These are phyloP conservation scores for Rhinoraja longicauda DNA, from an alignment of 2,797 vertebrate genomes.

Conservation along the genomic window DNA sequence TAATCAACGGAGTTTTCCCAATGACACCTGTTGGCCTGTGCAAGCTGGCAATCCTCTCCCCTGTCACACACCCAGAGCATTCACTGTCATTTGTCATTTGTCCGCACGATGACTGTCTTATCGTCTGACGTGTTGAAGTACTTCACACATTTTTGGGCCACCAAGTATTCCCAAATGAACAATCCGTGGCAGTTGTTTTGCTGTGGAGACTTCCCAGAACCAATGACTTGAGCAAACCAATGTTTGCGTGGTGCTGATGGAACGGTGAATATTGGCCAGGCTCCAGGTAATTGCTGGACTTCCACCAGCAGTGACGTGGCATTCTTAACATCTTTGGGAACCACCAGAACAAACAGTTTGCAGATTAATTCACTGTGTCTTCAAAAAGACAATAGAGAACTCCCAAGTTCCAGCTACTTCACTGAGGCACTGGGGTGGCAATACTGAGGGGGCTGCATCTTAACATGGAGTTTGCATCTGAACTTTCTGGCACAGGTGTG, in stretches of 20 bases:
- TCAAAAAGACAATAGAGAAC: background rate
- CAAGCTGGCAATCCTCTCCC: background rate
- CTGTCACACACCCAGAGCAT: too few relatives aligned
- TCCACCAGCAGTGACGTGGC: background rate
- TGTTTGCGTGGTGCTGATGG: background rate
- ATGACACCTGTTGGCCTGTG: background rate
- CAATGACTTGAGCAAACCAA: background rate
- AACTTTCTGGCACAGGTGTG: background rate
- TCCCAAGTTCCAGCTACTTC: background rate
- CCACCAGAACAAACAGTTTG: background rate
- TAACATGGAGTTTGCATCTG: background rate
- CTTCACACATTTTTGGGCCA: background rate
- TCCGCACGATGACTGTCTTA: background rate
- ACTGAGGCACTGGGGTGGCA: background rate
- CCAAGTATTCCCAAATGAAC: background rate
- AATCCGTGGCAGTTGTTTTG: background rate
- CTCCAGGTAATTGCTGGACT: background rate
- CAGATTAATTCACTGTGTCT: background rate
- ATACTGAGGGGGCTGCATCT: too few relatives aligned
- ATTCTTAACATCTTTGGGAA: background rate
- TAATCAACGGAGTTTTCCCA: background rate
- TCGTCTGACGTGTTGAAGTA: background rate
- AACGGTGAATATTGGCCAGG: background rate
- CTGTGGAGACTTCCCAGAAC: background rate
- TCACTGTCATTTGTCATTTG: background rate